Evolutionary conservation across 2,797 vertebrate species (phyloP), one percentile per base, ranked within the genome.

Genomic region (Euphonia xanthogaster): DNA sequence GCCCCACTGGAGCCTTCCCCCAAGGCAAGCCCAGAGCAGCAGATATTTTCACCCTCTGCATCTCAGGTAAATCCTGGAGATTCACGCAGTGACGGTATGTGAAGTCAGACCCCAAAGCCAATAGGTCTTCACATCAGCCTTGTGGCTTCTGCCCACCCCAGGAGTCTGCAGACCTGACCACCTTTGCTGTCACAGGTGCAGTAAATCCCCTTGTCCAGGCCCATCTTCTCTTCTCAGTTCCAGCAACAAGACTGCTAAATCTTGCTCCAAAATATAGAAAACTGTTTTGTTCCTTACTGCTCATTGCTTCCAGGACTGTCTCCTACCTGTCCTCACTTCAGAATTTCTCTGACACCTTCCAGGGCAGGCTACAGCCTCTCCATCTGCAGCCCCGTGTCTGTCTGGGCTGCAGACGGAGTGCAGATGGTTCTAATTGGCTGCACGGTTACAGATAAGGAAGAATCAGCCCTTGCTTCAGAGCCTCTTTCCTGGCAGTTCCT

Each of bases 351-450:
- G 68, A 86, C 91, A 91, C 87, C 91, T 93, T 81, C 61, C 82
- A 91, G 78, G 85, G 85, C 87, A 94, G 91, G 81, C 91, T 93
- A 14, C 87, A 91, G 85, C 75, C 95, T 93, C 92, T 93, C 96
- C 92, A 95, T 94, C 93, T 96, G 95, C 88, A 90, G 78, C n/a
- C 72, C 65, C 87, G 40, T 2, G 23, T 24, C 91, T 89, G 84
- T 63, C 84, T 91, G 86, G 71, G 72, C 85, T 67, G 85, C 94
- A 95, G 89, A 87, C 53, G 0, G 84, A 85, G 84, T 85, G 91
- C 95, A 96, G 89, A 94, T 91, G 94, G 93, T 67, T 94, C 75
- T 88, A 93, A 94, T 33, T 92, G 93, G 37, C 91, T 94, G 85
- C 42, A 9, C 7, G 14, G 75, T 53, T 94, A 91, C 75, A 91